Evolutionary conservation across 2,888 invertebrate genomes (phyloP), one percentile per base, ranked within the genome.

Genomic region (Chymomyza fuscimana): DNA sequence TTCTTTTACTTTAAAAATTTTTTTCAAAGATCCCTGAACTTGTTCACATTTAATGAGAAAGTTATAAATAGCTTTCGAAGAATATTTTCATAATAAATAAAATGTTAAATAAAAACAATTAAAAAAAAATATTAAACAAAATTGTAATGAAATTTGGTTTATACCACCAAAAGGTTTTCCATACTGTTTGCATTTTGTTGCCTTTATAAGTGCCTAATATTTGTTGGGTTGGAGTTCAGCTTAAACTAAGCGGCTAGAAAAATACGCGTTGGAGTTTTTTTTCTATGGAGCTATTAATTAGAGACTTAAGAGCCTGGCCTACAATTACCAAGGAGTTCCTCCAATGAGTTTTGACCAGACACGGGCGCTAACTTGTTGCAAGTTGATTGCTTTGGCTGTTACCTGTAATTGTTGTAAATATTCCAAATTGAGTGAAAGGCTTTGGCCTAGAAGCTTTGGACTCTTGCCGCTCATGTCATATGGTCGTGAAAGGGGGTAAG

Each of bases 341-440:
- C 32, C 16, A 22, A 60, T 62, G 62, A 22, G 19, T 54, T 22
- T 54, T n/a, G 54, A n/a, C 54, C 3, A 54, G 9, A 67, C 81
- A 58, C 61, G 73, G 69, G 76, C 77, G 81, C 69, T 70, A 78
- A 76, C 63, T 69, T 66, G 79, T 74, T 76, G 78, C 77, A 69
- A 63, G 65, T 66, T 59, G 60, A 46, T 65, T 63, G 60, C 51
- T 59, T 50, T 54, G 50, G 51, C 50, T 40, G 51, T 12, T 62
- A 12, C 16, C n/a, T 46, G 51, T 19, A 32, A 50, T 19, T 40
- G 9, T 7, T 56, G 40, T 46, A 10, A 29, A 40, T 59, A 66
- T 66, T n/a, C 56, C 68, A 63, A 56, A 50, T 40, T 65, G 56
- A 77, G 84, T 83, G 86, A 83, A 83, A 83, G 82, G 86, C 29